These are phyloP conservation scores for Himantopus leucocephalus DNA, from an alignment of 2,113 vertebrate species.

Conservation along the genomic window DNA sequence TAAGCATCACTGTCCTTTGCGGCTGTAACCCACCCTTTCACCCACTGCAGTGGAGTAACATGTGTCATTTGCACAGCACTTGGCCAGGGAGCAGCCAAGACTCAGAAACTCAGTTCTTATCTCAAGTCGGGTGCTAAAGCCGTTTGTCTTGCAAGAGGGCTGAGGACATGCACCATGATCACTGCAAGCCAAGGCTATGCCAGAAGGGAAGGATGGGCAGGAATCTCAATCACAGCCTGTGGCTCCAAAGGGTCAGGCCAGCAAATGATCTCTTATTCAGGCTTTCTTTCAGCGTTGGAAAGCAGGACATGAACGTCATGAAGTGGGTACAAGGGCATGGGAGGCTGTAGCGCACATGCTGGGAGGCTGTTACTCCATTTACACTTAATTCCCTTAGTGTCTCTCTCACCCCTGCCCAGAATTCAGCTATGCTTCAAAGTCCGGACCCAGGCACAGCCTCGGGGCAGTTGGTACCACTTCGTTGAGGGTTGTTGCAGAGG, in stretches of 20 bases:
- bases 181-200: background rate
- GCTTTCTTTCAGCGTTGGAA: background rate
- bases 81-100: background rate
- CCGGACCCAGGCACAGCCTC: background rate
- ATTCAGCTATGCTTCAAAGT: background rate
- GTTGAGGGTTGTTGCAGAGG: background rate
- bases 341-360: background rate
- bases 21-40: background rate
- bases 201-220: background rate
- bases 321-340: background rate
- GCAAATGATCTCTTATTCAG: background rate
- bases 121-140: background rate
- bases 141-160: background rate
- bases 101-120: background rate
- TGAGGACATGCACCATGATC: background rate
- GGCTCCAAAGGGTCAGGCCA: background rate
- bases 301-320: background rate
- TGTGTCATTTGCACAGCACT: background rate
- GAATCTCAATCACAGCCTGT: background rate
- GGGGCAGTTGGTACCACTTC: background rate
- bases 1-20: background rate
- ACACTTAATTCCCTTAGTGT: background rate
- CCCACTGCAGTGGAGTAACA: background rate
- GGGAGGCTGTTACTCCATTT: background rate
- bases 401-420: background rate